Evolutionary conservation across 2,888 invertebrate genomes (phyloP), one percentile per base, ranked within the genome.

Genomic region (Xanthorhoe spadicearia): DNA sequence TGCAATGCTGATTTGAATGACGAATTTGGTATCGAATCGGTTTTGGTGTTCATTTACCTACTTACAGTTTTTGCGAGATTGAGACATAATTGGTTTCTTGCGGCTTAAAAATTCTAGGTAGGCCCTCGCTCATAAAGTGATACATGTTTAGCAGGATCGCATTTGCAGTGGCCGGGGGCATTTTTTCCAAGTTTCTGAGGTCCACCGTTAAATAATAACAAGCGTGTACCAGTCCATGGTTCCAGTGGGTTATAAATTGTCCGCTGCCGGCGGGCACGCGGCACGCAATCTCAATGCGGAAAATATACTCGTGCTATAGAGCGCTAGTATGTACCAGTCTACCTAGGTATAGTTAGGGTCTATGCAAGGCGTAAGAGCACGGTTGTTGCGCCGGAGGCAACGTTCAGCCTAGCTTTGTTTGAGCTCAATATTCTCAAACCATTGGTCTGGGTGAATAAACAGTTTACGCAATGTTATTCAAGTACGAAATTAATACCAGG

Each of bases 271-370:
- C 86, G 90, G 92, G 90, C 92, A 87, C 87, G 87, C 83, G 86
- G 89, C 92, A 91, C 92, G 92, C 92, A 92, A 90, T 88, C 87
- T 87, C 89, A 90, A 91, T 88, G 91, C 92, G 92, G 92, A 92
- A 92, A 91, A 88, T 92, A 87, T 79, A 79, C 57, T 61, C 57
- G 38, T 58, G 61, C 63, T 18, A 55, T 43, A 59, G 48, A 68
- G 43, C 62, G 35, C 51, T 51, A 52, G 35, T 62, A 52, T 15
- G 10, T 43, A 43, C 38, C 38, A 10, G 13, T 43, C 38, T 43
- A 57, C 10, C 32, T 61, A 61, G 52, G 23, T 62, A 62, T 67
- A 63, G 28, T 23, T 23, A 53, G 19, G 43, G 28, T 57, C 57
- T 57, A 64, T 35, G 38, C 56, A 28, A 57, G 58, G 48, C 64